phyloP scores from a whole-genome alignment of 2,888 invertebrate species.

The Zygogramma bicolorata region DNA sequence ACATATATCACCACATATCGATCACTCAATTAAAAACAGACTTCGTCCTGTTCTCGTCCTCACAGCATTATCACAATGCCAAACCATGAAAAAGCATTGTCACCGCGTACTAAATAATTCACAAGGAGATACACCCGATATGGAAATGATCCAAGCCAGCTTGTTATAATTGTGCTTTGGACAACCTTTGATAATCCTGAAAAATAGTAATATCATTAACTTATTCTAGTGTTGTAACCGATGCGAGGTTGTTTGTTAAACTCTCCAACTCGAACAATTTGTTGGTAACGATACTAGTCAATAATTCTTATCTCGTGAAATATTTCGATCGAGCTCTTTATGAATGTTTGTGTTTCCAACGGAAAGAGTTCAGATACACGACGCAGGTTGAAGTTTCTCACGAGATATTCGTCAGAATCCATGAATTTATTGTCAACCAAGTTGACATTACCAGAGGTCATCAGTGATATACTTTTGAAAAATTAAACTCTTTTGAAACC shows the following conservation, averaged over 20 bases:
- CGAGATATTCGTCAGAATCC: no score
- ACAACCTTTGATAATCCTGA: not conserved
- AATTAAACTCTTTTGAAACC: no score
- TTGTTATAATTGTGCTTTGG: not conserved
- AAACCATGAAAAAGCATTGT: not conserved
- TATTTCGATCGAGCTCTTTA: not conserved
- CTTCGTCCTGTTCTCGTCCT: not conserved
- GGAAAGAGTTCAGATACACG: not conserved
- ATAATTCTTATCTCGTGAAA: not conserved
- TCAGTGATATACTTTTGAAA: no score
- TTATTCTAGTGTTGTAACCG: not conserved
- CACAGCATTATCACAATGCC: not conserved
- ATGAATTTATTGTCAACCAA: no score
- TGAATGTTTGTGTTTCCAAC: not conserved
- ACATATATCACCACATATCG: not conserved
- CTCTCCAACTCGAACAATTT: not conserved
- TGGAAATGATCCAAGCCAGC: slow-evolving; percentile 1
- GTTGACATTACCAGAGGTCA: no score
- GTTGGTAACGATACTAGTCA: not conserved
- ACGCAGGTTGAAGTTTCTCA: no score
- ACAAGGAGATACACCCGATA: slow-evolving; percentile 8
- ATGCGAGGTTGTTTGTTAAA: not conserved
- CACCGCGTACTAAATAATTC: not conserved
- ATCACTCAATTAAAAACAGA: not conserved
- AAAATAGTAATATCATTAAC: slow-evolving; percentile 2